A percentile compares a stretch with the other conserved stretches of the same genome.
Evolutionary conservation across 1,140 invertebrate genomes (phyloP).

Genomic region (Babylonia areolata): DNA sequence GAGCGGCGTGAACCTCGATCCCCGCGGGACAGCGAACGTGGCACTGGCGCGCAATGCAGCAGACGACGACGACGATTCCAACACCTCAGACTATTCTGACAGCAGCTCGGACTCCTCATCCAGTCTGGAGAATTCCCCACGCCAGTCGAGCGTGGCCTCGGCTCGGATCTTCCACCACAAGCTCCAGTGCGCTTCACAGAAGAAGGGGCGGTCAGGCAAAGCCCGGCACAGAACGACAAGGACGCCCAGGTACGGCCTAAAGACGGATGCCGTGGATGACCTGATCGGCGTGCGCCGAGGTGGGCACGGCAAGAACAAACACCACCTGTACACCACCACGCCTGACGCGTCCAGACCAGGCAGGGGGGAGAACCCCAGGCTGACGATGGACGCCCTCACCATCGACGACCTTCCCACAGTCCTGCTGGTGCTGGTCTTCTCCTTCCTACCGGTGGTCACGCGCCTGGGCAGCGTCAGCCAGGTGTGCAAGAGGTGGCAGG

Average conservation of each 20-base stretch:
- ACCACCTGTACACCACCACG: background rate
- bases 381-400: background rate
- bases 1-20: too few species aligned
- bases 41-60: too few species aligned
- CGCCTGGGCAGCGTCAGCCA: slow-evolving; percentile 37
- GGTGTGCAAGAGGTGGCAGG: slow-evolving; percentile 55
- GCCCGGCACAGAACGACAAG: background rate
- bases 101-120: background rate
- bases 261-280: background rate
- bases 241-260: background rate
- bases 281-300: background rate
- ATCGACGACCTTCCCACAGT: slow-evolving; percentile 36
- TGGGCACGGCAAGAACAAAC: background rate
- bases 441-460: slow-evolving; percentile 36
- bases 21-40: too few species aligned
- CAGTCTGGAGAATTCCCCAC: background rate
- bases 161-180: background rate
- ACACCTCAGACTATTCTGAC: background rate
- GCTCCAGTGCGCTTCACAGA: background rate
- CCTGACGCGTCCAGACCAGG: too few species aligned
- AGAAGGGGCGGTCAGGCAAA: background rate
- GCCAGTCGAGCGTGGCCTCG: background rate
- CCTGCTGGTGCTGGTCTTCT: slow-evolving; percentile 48
- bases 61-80: background rate
- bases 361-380: too few species aligned